Conservation (phyloP, 1,140 invertebrate species). For the Ladona fulva region DNA sequence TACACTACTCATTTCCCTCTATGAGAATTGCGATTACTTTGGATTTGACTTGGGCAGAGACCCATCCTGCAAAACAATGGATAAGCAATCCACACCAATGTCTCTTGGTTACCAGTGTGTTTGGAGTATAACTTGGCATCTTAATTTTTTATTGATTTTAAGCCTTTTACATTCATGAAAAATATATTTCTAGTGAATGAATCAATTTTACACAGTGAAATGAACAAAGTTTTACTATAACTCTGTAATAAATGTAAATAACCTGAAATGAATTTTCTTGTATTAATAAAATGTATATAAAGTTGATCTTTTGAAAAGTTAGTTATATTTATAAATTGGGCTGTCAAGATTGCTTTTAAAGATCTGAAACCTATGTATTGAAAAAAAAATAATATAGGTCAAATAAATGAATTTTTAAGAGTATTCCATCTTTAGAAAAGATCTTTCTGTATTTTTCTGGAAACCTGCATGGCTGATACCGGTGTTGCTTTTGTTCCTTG, state of each 20-base stretch:
- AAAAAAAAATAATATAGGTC: background rate
- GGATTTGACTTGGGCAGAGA: too few relatives aligned
- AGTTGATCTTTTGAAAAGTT: background rate
- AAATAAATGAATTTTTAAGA: background rate
- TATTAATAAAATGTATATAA: constrained; percentile 6
- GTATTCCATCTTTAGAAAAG: background rate
- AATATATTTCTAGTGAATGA: background rate
- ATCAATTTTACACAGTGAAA: background rate
- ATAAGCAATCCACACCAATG: too few relatives aligned
- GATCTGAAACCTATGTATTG: constrained; percentile 2
- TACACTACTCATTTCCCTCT: too few relatives aligned
- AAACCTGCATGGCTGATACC: too few relatives aligned
- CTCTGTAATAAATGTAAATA: constrained; percentile 2
- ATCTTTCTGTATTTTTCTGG: too few relatives aligned
- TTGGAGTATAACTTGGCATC: background rate
- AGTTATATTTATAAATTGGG: constrained; percentile 10
- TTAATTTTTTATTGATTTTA: constrained; percentile 4
- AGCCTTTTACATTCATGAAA: background rate
- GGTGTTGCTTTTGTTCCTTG: too few relatives aligned
- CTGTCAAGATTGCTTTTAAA: constrained; percentile 1
- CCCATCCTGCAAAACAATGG: too few relatives aligned
- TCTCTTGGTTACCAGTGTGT: background rate
- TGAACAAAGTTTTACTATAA: background rate
- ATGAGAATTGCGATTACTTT: too few relatives aligned
- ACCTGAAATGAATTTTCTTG: background rate